Conservation (phyloP, 2,797 vertebrate species). For the Sardinella longiceps region DNA sequence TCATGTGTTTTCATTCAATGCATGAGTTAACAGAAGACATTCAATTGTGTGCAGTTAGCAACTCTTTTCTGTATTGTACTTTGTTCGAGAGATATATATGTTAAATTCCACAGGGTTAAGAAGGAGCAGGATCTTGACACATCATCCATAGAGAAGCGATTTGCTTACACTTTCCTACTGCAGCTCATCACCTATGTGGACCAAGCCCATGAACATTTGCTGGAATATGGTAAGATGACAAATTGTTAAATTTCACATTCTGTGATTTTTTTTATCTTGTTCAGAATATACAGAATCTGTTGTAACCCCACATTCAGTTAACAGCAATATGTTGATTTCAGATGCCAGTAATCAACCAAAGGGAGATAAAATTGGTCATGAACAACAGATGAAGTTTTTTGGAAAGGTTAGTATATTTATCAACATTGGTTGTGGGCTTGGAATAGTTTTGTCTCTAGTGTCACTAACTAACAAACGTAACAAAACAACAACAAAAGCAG, state of each 20-base stretch:
- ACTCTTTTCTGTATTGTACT: not conserved
- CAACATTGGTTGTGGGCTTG: not conserved
- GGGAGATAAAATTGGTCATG: constrained; percentile 87
- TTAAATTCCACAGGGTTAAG: constrained; percentile 75
- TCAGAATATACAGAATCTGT: not conserved
- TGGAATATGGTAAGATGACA: constrained; percentile 84
- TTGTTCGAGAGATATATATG: not conserved
- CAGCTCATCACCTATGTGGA: constrained; percentile 92
- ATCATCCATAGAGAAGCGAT: constrained; percentile 93
- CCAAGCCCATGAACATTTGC: constrained; percentile 89
- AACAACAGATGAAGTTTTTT: constrained; percentile 97
- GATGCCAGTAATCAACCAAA: constrained; percentile 82
- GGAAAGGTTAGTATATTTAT: constrained; percentile 80
- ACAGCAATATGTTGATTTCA: constrained; percentile 53
- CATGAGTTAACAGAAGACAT: not conserved
- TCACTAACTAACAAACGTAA: not conserved
- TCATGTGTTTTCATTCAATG: too few relatives aligned
- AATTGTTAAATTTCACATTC: not conserved
- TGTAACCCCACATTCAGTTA: not conserved
- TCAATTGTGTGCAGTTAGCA: not conserved
- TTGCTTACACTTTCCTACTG: constrained; percentile 93
- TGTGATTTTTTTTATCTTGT: not conserved
- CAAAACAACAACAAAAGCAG: too few relatives aligned
- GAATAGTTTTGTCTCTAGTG: not conserved
- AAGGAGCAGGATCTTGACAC: constrained; percentile 92